Evolutionary conservation across 2,797 vertebrate species (phyloP).

Genomic region (Acropternis orthonyx): DNA sequence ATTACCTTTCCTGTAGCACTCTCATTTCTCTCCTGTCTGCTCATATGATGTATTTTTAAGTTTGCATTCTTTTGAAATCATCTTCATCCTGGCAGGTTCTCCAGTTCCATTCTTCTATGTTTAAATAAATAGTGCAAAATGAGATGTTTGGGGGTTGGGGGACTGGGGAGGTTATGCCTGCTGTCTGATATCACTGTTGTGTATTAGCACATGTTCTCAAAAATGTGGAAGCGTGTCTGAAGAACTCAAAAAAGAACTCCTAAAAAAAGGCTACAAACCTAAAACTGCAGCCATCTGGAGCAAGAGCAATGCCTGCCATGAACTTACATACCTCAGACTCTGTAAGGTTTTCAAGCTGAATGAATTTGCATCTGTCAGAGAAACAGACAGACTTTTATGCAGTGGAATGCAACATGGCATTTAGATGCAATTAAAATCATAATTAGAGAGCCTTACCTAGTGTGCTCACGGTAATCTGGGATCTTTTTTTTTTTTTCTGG

Average conservation of each 20-base stretch:
- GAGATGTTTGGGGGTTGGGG: accelerated
- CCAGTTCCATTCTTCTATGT: background rate
- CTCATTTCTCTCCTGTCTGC: background rate
- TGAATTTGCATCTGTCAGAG: constrained; percentile 1
- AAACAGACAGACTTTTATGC: background rate
- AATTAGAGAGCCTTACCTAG: background rate
- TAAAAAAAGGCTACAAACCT: background rate
- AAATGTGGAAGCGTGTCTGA: background rate
- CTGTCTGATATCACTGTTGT: background rate
- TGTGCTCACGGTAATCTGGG: background rate
- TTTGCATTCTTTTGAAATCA: background rate
- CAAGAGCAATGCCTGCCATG: background rate
- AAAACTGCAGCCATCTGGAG: constrained; percentile 27
- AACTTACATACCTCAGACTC: background rate
- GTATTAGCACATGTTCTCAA: background rate
- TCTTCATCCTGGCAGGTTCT: background rate
- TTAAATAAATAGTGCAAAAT: background rate
- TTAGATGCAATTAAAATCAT: background rate
- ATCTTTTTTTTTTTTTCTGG: background rate
- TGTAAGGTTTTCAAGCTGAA: constrained; percentile 19
- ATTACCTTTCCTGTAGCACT: background rate
- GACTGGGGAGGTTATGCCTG: background rate
- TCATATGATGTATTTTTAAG: background rate
- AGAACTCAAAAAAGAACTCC: background rate
- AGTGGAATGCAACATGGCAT: background rate